These are phyloP conservation scores for Aquatica leii DNA, from an alignment of 2,888 invertebrate genomes.

Conservation along the genomic window DNA sequence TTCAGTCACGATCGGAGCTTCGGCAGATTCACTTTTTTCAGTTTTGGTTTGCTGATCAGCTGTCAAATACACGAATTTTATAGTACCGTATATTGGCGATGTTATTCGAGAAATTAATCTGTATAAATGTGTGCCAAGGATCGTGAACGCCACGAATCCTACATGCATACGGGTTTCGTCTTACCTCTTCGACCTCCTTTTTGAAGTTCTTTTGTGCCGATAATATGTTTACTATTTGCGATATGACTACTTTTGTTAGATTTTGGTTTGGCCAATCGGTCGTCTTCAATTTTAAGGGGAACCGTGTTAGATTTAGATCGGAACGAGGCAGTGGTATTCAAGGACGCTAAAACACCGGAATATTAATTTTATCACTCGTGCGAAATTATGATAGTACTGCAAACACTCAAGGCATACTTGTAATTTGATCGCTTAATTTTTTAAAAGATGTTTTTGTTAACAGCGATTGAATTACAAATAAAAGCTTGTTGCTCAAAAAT, in stretches of 20 bases:
- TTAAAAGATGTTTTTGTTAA: too few species aligned
- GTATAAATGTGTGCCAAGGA: constrained; percentile 57
- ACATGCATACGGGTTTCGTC: constrained; percentile 31
- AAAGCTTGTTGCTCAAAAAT: constrained; percentile 25
- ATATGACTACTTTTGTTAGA: constrained; percentile 55
- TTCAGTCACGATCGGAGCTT: constrained; percentile 59
- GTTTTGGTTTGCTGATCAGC: constrained; percentile 37
- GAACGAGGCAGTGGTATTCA: constrained; percentile 78
- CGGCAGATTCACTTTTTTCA: constrained; percentile 50
- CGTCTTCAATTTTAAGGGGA: constrained; percentile 63
- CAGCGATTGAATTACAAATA: constrained; percentile 32
- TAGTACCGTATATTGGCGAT: background rate
- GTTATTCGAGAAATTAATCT: background rate
- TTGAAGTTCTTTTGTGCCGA: constrained; percentile 51
- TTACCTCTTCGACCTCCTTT: constrained; percentile 55
- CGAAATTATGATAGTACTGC: constrained; percentile 34
- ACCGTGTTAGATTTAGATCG: constrained; percentile 72
- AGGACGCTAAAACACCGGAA: constrained; percentile 74
- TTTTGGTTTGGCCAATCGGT: constrained; percentile 59
- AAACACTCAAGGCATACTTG: constrained; percentile 31
- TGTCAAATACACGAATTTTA: constrained; percentile 21
- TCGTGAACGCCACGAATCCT: constrained; percentile 49
- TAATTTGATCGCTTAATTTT: constrained; percentile 19
- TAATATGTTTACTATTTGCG: constrained; percentile 53
- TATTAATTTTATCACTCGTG: constrained; percentile 48